Evolutionary conservation across 1,140 invertebrate genomes (phyloP), one percentile per base, ranked within the genome.

Genomic region (Procambarus virginalis): DNA sequence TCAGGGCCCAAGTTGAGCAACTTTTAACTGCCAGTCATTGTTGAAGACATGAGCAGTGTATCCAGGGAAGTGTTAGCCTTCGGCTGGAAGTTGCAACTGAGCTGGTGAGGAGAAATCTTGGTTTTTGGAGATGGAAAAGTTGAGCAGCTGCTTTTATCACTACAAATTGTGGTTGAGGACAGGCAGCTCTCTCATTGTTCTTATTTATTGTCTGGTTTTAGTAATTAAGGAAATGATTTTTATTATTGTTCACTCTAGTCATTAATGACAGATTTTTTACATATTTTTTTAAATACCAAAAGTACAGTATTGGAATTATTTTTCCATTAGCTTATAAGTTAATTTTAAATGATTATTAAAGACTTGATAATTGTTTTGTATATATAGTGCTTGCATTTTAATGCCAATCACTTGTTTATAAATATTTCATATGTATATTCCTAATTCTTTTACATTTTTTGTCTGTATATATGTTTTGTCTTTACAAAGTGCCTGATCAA

Each of bases 191-290:
- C 22, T 73, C 3, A 73, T 73, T 73, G 34, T 34, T 5, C 3
- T 73, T 34, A 73, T 73, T 73, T 34, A 22, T 73, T 73, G 5
- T 73, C 20, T 34, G 5, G 68, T 73, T 73, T 20, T 34, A 51
- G 17, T 76, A 55, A 75, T 70, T 45, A 75, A 77, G 20, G 34
- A 58, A 5, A 46, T 77, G n/a, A 51, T 68, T 46, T 85, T 2
- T 77, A 34, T 76, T 60, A 60, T 85, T 85, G 73, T 58, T 34
- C 78, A 22, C 78, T 77, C 84, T 85, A 85, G 84, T 85, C 84
- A 77, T 58, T 64, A 84, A 75, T 51, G 48, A 77, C 49, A 73
- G 22, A 34, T 73, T 73, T 73, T 20, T 73, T 22, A 34, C 6
- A 73, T 9, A 34, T 20, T 20, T 20, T 34, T 73, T 73, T 73